These are phyloP conservation scores for Petrolisthes cinctipes DNA, from an alignment of 2,888 invertebrate genomes.

Conservation along the genomic window DNA sequence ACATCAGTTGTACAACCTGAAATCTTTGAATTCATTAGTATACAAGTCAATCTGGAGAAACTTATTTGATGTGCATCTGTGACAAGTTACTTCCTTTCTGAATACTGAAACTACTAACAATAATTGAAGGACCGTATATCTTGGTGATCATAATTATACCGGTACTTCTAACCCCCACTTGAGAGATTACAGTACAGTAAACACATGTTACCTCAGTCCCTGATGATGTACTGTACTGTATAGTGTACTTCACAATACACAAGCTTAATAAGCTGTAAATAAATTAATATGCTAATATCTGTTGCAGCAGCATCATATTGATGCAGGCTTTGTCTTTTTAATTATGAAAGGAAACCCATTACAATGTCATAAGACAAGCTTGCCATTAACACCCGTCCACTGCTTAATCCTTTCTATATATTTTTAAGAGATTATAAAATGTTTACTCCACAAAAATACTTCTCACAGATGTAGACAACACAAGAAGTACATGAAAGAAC, in stretches of 20 bases:
- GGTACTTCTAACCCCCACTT: too few species aligned
- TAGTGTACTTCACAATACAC: conserved; percentile 16
- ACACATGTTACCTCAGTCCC: conserved; percentile 16
- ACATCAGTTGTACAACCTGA: conserved; percentile 2
- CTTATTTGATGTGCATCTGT: neutral
- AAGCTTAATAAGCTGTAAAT: conserved; percentile 1
- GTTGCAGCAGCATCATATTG: neutral
- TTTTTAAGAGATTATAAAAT: neutral
- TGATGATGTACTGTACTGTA: conserved; percentile 9
- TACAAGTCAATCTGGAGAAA: conserved; percentile 6
- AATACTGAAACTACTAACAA: conserved; percentile 10
- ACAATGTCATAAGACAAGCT: neutral
- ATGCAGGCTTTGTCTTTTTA: neutral
- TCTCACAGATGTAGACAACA: conserved; percentile 19
- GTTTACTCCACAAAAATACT: conserved; percentile 12
- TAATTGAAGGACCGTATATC: neutral
- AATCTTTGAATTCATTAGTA: conserved; percentile 16
- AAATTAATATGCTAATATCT: neutral
- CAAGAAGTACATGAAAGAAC: conserved; percentile 19
- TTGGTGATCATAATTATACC: neutral
- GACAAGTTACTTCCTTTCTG: conserved; percentile 6
- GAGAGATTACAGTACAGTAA: neutral
- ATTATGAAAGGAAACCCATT: neutral
- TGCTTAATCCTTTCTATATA: conserved; percentile 6
- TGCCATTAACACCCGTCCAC: neutral